These are phyloP conservation scores for Sebastes matsubarae DNA, from an alignment of 2,797 vertebrate genomes.

Conservation along the genomic window DNA sequence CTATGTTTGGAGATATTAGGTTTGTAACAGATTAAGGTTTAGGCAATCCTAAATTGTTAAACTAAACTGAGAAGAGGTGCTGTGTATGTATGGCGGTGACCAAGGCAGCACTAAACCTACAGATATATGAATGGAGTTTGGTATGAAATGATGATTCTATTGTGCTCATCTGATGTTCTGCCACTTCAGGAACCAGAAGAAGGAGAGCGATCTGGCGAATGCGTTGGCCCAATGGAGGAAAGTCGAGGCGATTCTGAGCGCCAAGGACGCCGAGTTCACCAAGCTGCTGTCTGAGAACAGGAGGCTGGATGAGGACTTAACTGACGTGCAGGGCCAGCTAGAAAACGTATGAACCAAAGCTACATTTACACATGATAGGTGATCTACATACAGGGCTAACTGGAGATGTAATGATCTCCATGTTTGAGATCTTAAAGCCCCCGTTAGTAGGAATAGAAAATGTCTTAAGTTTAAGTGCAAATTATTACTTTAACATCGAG, in stretches of 20 bases:
- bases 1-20: rapidly evolving
- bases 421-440: neutral
- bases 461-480: too few relatives aligned
- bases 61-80: neutral
- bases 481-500: rapidly evolving
- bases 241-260: constrained; percentile 76
- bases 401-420: too few relatives aligned
- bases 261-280: constrained; percentile 80
- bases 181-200: constrained; percentile 81
- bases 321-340: constrained; percentile 78
- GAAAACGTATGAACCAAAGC: constrained; percentile 73
- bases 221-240: constrained; percentile 75
- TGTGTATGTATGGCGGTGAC: neutral
- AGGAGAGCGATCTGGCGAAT: constrained; percentile 79
- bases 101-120: neutral
- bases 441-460: neutral
- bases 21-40: neutral
- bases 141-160: neutral
- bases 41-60: too few relatives aligned
- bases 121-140: too few relatives aligned
- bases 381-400: neutral
- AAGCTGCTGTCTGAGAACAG: constrained; percentile 76
- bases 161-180: neutral
- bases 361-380: rapidly evolving
- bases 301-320: constrained; percentile 63